Evolutionary conservation across 92 coral and sea anemone species (phyloP).

Genomic region (Galaxea fascicularis): DNA sequence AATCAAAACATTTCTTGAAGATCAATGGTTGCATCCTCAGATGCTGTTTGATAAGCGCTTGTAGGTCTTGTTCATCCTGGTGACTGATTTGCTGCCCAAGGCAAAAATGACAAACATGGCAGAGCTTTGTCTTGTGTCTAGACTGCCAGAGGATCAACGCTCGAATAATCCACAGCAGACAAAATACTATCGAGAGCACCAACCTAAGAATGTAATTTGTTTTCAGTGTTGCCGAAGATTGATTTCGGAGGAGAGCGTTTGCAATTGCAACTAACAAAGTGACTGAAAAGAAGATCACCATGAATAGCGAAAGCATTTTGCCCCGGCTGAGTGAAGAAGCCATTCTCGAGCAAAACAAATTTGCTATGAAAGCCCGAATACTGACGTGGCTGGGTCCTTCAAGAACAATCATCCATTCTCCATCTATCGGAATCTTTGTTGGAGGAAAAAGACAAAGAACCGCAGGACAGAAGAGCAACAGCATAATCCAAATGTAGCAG

Average conservation of each 20-base stretch:
- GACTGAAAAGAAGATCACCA: too few species aligned
- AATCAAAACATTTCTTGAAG: not conserved
- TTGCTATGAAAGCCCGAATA: slow-evolving; percentile 3
- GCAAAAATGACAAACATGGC: not conserved
- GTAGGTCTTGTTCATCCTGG: not conserved
- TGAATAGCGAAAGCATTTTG: too few species aligned
- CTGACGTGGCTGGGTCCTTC: not conserved
- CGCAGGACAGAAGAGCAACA: not conserved
- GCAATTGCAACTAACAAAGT: too few species aligned
- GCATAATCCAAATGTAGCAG: not conserved
- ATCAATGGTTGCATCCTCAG: not conserved
- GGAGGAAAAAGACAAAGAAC: not conserved
- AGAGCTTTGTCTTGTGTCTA: not conserved
- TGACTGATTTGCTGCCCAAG: not conserved
- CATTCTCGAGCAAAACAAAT: not conserved
- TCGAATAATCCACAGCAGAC: too few species aligned
- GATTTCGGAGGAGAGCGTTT: too few species aligned
- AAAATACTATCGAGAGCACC: too few species aligned
- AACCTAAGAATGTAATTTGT: too few species aligned
- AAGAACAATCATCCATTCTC: not conserved
- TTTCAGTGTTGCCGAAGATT: too few species aligned
- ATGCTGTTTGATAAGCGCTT: not conserved
- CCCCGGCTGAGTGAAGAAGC: not conserved
- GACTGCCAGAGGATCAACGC: too few species aligned
- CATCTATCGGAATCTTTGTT: not conserved